Evolutionary conservation across 1,140 invertebrate genomes (phyloP), one percentile per base, ranked within the genome.

Genomic region (Cotesia chilonis): DNA sequence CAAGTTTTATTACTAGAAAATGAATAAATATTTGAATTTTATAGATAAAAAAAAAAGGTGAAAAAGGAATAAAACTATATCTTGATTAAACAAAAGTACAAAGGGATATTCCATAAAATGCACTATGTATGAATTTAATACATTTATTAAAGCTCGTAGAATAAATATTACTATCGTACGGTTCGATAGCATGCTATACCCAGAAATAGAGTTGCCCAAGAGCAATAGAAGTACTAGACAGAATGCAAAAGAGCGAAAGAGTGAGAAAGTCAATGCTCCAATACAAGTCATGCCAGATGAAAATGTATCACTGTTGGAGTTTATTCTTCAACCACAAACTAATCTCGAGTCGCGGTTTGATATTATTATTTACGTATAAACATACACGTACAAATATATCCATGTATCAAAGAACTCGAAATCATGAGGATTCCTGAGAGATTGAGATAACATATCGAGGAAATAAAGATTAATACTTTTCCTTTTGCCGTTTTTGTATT

Each of bases 401-500:
- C 10, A 47, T 76, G 66, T 74, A 66, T 47, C 38, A 60, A 17
- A 38, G 37, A 5, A 61, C 68, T 60, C 14, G 35, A 14, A n/a
- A 14, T 57, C 54, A n/a, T 57, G 54, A 20, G 41, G 6, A 47
- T 10, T 47, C 78, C 77, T 75, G 77, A 78, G 78, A 78, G 77
- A 73, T 77, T 78, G 71, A 71, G 79, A 75, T 79, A 80, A 80
- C 75, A 72, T 78, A 79, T 80, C 72, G 79, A 70, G 74, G 73
- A 61, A 69, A 75, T 78, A 79, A 78, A 80, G 78, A 79, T 80
- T 80, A 79, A 80, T 79, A 77, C 73, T 61, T 73, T 70, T 60
- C 37, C 35, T 41, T 47, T 69, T 65, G 51, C 10, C 35, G 37
- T 38, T 41, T 51, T 12, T 5, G 28, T 47, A 20, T 47, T 66